A percentile compares a stretch with the other conserved stretches of the same genome.
Evolutionary conservation across 2,888 invertebrate species (phyloP).

Genomic region (Neocrepidodera transversa): DNA sequence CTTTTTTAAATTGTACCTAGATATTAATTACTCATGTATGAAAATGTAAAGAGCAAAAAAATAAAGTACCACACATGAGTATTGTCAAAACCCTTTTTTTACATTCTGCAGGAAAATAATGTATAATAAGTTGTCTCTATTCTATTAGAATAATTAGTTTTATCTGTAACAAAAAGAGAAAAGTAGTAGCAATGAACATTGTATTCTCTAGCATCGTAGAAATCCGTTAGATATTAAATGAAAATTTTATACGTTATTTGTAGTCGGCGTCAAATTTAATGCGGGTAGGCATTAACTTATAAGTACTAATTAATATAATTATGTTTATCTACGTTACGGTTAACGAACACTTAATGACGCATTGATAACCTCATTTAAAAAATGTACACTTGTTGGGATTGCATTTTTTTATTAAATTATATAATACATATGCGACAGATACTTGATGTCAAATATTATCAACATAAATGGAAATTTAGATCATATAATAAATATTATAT

Average conservation of each 20-base stretch:
- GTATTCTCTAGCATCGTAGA: neutral
- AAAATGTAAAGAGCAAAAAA: too few relatives aligned
- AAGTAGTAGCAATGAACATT: too few relatives aligned
- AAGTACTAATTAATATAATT: slow-evolving; percentile 44
- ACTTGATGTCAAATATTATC: neutral
- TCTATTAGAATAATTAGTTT: too few relatives aligned
- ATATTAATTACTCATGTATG: too few relatives aligned
- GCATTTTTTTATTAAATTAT: slow-evolving; percentile 9
- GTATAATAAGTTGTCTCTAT: too few relatives aligned
- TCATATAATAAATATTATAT: too few relatives aligned
- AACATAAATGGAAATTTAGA: too few relatives aligned
- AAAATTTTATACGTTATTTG: slow-evolving; percentile 10
- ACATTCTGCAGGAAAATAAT: too few relatives aligned
- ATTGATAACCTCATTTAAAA: slow-evolving; percentile 32
- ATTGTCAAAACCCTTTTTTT: too few relatives aligned
- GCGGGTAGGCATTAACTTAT: slow-evolving; percentile 42
- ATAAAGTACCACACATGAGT: too few relatives aligned
- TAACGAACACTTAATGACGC: slow-evolving; percentile 56
- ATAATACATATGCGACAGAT: slow-evolving; percentile 20
- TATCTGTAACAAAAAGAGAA: too few relatives aligned
- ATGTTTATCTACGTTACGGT: slow-evolving; percentile 55
- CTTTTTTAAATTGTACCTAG: too few relatives aligned
- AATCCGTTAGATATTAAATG: slow-evolving; percentile 31
- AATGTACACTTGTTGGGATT: slow-evolving; percentile 4
- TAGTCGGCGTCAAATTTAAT: slow-evolving; percentile 38